Evolutionary conservation across 2,888 invertebrate genomes (phyloP).

Genomic region (Drosophila bunnanda): DNA sequence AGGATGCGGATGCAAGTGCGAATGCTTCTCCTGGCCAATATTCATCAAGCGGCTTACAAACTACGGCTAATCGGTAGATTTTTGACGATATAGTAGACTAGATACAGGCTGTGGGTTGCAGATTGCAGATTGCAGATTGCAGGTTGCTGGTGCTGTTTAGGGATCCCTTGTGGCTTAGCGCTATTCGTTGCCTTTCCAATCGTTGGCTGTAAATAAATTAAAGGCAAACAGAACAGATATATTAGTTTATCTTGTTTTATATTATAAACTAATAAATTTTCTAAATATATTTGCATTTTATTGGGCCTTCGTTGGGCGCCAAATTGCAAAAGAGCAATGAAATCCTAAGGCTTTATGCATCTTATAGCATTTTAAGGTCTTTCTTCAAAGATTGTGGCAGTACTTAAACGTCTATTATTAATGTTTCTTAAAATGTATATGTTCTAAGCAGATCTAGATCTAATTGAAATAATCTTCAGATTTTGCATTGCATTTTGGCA

Average conservation of each 20-base stretch:
- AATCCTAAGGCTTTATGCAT: not conserved
- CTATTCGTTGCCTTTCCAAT: slow-evolving; percentile 9
- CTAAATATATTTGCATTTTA: not conserved
- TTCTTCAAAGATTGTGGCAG: no score
- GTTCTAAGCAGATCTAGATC: no score
- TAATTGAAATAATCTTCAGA: not conserved
- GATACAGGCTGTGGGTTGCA: slow-evolving; percentile 47
- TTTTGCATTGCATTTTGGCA: not conserved
- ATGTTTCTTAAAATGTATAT: no score
- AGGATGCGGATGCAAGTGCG: slow-evolving; percentile 59
- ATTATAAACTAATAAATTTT: not conserved
- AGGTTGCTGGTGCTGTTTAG: not conserved
- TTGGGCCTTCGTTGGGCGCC: not conserved
- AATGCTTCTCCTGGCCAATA: slow-evolving; percentile 80
- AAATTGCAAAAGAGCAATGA: not conserved
- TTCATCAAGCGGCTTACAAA: slow-evolving; percentile 80
- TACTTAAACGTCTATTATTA: no score
- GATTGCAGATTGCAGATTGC: slow-evolving; percentile 1
- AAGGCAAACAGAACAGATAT: no score
- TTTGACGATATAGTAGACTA: slow-evolving; percentile 69
- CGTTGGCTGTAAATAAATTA: slow-evolving; percentile 21
- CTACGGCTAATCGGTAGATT: slow-evolving; percentile 45
- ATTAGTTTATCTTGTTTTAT: not conserved
- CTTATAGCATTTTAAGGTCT: not conserved
- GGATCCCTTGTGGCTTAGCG: not conserved